Conservation (phyloP, 2,113 vertebrate species). For the Perca fluviatilis region DNA sequence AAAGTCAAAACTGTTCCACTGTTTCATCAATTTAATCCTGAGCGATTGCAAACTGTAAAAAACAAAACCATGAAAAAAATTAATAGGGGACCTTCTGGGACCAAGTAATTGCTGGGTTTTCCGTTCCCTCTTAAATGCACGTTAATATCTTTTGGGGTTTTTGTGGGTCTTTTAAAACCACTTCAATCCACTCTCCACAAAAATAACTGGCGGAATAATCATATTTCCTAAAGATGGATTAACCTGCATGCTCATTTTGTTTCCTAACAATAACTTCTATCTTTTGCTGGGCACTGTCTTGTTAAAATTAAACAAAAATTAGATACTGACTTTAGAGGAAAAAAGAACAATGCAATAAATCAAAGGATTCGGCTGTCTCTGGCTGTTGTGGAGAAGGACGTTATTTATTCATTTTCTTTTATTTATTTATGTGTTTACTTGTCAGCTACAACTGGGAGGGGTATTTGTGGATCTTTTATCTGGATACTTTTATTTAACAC, state of each 20-base stretch:
- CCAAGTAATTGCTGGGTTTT: neutral
- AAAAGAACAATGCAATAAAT: constrained; percentile 41
- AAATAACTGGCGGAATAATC: constrained; percentile 31
- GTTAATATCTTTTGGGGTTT: constrained; percentile 4
- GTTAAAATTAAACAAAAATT: constrained; percentile 34
- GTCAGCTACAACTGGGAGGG: neutral
- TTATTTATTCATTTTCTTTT: constrained; percentile 30
- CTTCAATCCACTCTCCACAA: constrained; percentile 7
- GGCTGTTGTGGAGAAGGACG: neutral
- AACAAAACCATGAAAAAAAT: neutral
- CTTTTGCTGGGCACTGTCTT: constrained; percentile 8
- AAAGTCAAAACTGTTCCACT: neutral
- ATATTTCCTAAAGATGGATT: constrained; percentile 45
- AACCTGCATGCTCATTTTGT: constrained; percentile 6
- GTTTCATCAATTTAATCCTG: neutral
- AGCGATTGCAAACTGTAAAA: neutral
- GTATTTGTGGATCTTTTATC: constrained; percentile 15
- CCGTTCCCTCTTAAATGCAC: neutral
- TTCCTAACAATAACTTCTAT: constrained; percentile 9
- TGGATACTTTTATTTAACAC: neutral
- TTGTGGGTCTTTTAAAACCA: neutral
- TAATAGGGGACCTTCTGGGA: neutral
- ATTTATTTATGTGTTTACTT: constrained; percentile 22
- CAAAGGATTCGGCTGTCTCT: constrained; percentile 16
- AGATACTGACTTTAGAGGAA: constrained; percentile 29